These are phyloP conservation scores for Phoxinus phoxinus DNA, from an alignment of 2,113 vertebrate species.

Conservation along the genomic window DNA sequence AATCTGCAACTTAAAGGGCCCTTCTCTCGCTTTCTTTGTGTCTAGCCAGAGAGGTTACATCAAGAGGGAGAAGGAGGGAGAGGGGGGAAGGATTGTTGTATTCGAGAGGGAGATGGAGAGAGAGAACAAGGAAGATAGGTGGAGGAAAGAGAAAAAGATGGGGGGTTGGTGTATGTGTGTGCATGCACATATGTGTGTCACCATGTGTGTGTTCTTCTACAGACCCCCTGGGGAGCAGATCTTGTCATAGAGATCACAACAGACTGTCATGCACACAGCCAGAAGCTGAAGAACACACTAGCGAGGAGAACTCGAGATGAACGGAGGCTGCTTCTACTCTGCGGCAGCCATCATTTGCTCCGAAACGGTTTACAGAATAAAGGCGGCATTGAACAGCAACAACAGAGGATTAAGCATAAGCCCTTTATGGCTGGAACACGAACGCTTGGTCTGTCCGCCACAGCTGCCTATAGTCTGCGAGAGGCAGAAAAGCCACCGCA, in stretches of 20 bases:
- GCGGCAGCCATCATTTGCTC: conserved; percentile 49
- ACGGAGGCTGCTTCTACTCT: conserved; percentile 59
- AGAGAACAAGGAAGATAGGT: conserved; percentile 51
- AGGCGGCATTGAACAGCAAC: conserved; percentile 33
- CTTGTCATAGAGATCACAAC: conserved; percentile 77
- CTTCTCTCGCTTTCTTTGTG: conserved; percentile 63
- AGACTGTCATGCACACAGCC: conserved; percentile 73
- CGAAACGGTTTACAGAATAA: conserved; percentile 47
- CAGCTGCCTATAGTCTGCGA: conserved; percentile 20
- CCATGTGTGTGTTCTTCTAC: conserved; percentile 58
- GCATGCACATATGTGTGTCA: conserved; percentile 32
- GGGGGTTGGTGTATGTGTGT: conserved; percentile 39
- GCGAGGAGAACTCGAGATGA: conserved; percentile 65
- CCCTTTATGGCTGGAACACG: conserved; percentile 38
- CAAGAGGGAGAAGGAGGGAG: conserved; percentile 51
- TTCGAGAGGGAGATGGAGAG: conserved; percentile 53
- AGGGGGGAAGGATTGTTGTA: conserved; percentile 46
- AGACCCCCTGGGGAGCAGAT: conserved; percentile 65
- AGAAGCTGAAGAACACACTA: conserved; percentile 63
- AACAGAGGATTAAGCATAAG: conserved; percentile 55
- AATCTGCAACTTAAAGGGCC: conserved; percentile 65
- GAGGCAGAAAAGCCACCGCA: not conserved
- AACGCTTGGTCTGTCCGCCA: conserved; percentile 1
- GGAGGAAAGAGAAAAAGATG: conserved; percentile 60
- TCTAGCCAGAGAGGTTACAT: conserved; percentile 58